Conservation (phyloP, 2,797 vertebrate species). For the Synanceia verrucosa region DNA sequence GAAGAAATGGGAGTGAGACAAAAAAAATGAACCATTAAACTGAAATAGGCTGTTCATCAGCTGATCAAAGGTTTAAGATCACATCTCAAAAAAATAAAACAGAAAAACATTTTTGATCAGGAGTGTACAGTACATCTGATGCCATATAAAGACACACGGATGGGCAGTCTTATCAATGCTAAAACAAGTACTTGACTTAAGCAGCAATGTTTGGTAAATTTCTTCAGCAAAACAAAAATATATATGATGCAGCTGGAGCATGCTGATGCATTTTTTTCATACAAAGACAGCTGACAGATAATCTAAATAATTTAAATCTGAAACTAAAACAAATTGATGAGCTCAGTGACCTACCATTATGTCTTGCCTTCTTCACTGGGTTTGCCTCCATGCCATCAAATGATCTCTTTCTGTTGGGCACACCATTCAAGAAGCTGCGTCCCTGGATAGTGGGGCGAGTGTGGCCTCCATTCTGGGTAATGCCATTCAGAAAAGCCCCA, state of each 20-base stretch:
- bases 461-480: slow-evolving; percentile 86
- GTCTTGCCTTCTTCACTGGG: slow-evolving; percentile 92
- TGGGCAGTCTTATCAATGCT: too few species aligned
- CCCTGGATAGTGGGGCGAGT: slow-evolving; percentile 78
- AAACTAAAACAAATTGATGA: not conserved
- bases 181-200: too few species aligned
- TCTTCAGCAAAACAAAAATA: not conserved
- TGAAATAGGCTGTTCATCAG: too few species aligned
- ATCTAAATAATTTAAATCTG: not conserved
- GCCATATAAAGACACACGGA: too few species aligned
- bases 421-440: slow-evolving; percentile 82
- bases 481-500: slow-evolving; percentile 85
- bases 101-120: too few species aligned
- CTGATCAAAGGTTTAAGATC: too few species aligned
- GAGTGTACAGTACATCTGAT: too few species aligned
- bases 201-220: not conserved
- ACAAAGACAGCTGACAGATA: not conserved
- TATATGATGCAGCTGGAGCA: not conserved
- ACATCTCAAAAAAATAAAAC: too few species aligned
- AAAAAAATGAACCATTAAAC: too few species aligned
- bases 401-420: slow-evolving; percentile 93
- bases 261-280: not conserved
- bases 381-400: slow-evolving; percentile 89
- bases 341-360: slow-evolving; percentile 77
- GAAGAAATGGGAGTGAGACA: too few species aligned